A percentile compares a stretch with the other conserved stretches of the same genome.
Conservation (phyloP, 1,140 invertebrate species). For the Eufriesea mexicana region DNA sequence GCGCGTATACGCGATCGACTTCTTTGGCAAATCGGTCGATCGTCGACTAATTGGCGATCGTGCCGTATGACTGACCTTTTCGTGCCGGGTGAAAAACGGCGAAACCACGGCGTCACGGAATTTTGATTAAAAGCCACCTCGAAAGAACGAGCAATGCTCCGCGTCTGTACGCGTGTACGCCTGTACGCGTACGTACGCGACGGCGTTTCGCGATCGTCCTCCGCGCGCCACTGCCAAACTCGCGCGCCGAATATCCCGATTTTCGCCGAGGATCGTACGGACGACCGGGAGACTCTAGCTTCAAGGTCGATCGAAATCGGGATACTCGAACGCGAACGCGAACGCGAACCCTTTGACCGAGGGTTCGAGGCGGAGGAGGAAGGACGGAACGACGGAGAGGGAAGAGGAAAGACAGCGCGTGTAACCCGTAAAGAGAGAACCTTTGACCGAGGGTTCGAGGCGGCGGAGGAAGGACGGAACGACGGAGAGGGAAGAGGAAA, state of each 20-base stretch:
- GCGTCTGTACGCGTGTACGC: not conserved
- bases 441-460: not conserved
- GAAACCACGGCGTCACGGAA: constrained; percentile 11
- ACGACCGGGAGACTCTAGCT: not conserved
- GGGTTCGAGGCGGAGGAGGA: not conserved
- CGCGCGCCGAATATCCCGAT: too few species aligned
- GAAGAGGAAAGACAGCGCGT: constrained; percentile 67
- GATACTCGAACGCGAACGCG: not conserved
- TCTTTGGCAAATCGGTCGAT: constrained; percentile 51
- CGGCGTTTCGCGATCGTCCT: not conserved
- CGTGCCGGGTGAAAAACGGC: not conserved
- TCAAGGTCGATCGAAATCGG: constrained; percentile 27
- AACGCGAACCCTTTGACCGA: too few species aligned
- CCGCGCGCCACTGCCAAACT: too few species aligned
- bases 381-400: not conserved
- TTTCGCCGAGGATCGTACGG: too few species aligned
- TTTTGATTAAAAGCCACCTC: not conserved
- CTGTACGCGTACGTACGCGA: not conserved
- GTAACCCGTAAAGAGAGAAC: constrained; percentile 66
- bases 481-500: constrained; percentile 55
- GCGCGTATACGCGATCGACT: constrained; percentile 35
- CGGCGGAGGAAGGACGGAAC: too few species aligned
- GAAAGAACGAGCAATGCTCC: not conserved
- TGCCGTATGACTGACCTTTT: constrained; percentile 38
- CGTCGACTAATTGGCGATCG: constrained; percentile 53